phyloP scores from a whole-genome alignment of 2,113 vertebrate species.

The Callocephalon fimbriatum region DNA sequence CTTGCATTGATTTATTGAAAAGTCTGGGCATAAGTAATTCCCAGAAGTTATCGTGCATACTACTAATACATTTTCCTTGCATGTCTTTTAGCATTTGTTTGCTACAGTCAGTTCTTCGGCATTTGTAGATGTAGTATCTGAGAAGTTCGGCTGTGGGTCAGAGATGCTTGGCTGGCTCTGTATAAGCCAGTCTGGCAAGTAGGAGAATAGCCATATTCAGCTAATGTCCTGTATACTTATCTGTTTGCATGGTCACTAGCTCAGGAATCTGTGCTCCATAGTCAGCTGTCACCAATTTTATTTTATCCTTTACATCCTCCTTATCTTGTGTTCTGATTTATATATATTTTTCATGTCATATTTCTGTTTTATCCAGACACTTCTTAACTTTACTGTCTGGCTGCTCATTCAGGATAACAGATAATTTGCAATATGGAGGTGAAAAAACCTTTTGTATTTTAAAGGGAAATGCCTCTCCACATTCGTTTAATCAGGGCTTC shows the following conservation, averaged over 20 bases:
- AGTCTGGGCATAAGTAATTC: not conserved
- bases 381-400: not conserved
- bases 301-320: not conserved
- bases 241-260: too few species aligned
- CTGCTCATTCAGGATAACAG: not conserved
- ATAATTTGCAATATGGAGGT: not conserved
- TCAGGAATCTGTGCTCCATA: too few species aligned
- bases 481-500: not conserved
- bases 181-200: too few species aligned
- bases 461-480: not conserved
- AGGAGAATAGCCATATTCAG: too few species aligned
- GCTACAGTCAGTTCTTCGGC: not conserved
- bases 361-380: not conserved
- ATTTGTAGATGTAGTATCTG: not conserved
- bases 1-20: not conserved
- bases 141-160: too few species aligned
- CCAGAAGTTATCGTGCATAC: not conserved
- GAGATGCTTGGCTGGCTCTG: too few species aligned
- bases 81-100: not conserved
- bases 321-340: not conserved
- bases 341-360: not conserved
- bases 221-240: too few species aligned
- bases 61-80: not conserved
- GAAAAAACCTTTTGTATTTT: not conserved
- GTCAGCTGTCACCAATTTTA: too few species aligned